Evolutionary conservation across 2,797 vertebrate species (phyloP).

Genomic region (Iguana delicatissima): DNA sequence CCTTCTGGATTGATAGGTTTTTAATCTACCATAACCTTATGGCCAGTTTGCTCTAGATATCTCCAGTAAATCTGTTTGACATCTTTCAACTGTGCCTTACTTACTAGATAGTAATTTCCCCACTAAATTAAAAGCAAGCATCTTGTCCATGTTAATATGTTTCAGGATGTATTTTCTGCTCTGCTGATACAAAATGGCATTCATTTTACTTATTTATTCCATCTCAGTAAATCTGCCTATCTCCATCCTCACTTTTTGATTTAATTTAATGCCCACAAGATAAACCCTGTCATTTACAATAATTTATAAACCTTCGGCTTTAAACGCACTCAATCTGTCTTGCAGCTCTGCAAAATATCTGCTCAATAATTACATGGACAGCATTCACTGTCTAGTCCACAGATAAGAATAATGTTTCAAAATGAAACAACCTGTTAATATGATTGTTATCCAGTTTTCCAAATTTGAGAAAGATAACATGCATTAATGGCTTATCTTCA

Average conservation of each 20-base stretch:
- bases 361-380: conserved; percentile 65
- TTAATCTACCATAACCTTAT: conserved; percentile 22
- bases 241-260: conserved; percentile 70
- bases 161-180: conserved; percentile 68
- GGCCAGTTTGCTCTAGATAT: conserved; percentile 13
- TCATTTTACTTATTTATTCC: conserved; percentile 76
- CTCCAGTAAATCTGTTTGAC: neutral
- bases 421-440: conserved; percentile 65
- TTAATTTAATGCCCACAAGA: conserved; percentile 77
- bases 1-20: conserved; percentile 14
- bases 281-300: conserved; percentile 77
- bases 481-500: conserved; percentile 62
- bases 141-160: conserved; percentile 65
- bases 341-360: conserved; percentile 67
- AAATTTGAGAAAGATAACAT: conserved; percentile 72
- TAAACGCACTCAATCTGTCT: conserved; percentile 74
- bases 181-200: conserved; percentile 71
- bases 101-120: conserved; percentile 29
- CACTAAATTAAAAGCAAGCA: conserved; percentile 55
- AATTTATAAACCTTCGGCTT: conserved; percentile 74
- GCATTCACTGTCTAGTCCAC: conserved; percentile 53
- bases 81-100: conserved; percentile 46
- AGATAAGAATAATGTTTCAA: conserved; percentile 59
- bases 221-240: conserved; percentile 74
- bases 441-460: conserved; percentile 56